A percentile compares a stretch with the other conserved stretches of the same genome.
phyloP scores from a whole-genome alignment of 2,113 vertebrate species.

The Colistium nudipinnis region DNA sequence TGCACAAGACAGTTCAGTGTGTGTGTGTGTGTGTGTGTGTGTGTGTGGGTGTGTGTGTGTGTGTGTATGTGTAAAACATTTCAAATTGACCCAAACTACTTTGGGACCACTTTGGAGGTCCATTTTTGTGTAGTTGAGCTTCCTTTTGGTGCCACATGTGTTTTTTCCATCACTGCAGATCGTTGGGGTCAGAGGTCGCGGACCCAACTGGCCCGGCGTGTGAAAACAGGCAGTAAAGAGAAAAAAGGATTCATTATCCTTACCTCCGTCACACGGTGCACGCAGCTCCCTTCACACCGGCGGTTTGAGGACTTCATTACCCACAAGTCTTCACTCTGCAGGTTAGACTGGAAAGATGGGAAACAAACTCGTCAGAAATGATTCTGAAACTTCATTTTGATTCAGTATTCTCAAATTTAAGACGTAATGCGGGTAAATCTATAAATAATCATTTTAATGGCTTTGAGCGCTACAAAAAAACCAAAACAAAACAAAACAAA shows the following conservation, averaged over 20 bases:
- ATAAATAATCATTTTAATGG: too few relatives aligned
- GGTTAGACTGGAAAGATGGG: not conserved
- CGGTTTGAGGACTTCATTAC: constrained; percentile 29
- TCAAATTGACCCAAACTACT: not conserved
- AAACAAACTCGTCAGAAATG: too few relatives aligned
- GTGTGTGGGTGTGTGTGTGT: too few relatives aligned
- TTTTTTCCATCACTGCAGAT: constrained; percentile 44
- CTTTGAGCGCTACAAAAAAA: too few relatives aligned
- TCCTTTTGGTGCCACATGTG: constrained; percentile 47
- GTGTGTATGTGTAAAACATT: not conserved
- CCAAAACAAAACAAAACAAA: too few relatives aligned
- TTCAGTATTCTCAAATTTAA: too few relatives aligned
- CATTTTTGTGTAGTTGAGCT: too few relatives aligned
- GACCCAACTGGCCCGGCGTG: constrained; percentile 32
- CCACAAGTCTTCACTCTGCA: constrained; percentile 18
- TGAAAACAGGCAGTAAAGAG: constrained; percentile 33
- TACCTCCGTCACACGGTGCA: not conserved
- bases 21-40: too few relatives aligned
- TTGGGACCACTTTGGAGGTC: too few relatives aligned
- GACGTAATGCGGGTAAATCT: too few relatives aligned
- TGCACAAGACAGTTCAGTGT: too few relatives aligned
- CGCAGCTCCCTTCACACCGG: not conserved
- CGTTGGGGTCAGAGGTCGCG: constrained; percentile 41
- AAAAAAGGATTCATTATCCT: not conserved
- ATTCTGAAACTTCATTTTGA: not conserved